Evolutionary conservation across 2,113 vertebrate genomes (phyloP), one percentile per base, ranked within the genome.

Genomic region (Notarius lentiginosus): DNA sequence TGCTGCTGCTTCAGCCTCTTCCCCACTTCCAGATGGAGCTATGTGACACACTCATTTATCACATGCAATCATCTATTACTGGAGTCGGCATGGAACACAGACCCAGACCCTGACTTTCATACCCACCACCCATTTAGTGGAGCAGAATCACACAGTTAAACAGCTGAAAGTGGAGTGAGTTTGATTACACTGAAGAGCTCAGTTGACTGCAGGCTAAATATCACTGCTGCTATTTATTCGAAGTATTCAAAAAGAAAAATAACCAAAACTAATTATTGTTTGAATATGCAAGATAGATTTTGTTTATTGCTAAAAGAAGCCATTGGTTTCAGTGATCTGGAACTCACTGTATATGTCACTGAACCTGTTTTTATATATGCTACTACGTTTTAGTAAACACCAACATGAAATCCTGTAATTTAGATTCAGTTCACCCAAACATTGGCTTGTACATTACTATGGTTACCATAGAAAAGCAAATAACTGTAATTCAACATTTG

Each of bases 1-100:
- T 61, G 82, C 87, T 63, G 75, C 82, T 88, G 65, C 77, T 89
- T 73, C 89, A 58, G 83, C 85, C 89, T 85, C 72, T 87, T 89
- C 82, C 86, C 85, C 77, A 89, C 89, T 90, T 90, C 89, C 92
- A 92, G 90, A 91, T 92, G 91, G 91, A 88, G 84, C 51, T 41
- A 22, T 72, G 84, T 82, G 90, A 91, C 89, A 88, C 55, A 22
- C 79, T 87, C 87, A 89, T 92, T 89, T 88, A 90, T 92, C 91
- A 92, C 79, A 75, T 7, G 34, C 83, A 90, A 89, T 86, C 84
- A 89, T 89, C 83, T 61, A 84, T 87, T 85, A 73, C 27, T 34
- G 73, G 51, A 79, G 34, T 79, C 72, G 68, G 66, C 55, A 65
- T 51, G 63, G 80, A 83, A 88, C 84, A 80, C 84, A 87, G 70